phyloP scores from a whole-genome alignment of 2,113 vertebrate species.

The Tenrec ecaudatus region DNA sequence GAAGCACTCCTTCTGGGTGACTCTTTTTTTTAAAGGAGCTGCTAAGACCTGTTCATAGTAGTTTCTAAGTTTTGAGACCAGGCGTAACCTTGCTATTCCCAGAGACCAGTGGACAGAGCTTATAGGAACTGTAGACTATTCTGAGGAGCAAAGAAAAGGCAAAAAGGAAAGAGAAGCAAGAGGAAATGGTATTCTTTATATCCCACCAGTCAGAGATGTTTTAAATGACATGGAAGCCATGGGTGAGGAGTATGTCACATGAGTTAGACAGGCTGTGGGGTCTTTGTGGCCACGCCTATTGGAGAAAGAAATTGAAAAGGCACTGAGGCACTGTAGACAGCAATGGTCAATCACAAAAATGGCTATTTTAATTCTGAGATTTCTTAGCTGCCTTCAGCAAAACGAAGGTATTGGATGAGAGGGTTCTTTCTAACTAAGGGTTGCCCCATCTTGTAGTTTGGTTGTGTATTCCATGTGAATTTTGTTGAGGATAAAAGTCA shows the following conservation, averaged over 20 bases:
- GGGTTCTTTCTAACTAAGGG: neutral
- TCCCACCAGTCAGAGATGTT: neutral
- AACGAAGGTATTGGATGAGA: neutral
- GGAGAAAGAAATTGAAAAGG: neutral
- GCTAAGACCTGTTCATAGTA: neutral
- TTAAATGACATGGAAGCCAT: neutral
- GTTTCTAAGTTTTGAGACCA: neutral
- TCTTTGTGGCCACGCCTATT: neutral
- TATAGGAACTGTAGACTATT: neutral
- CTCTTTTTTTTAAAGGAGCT: neutral
- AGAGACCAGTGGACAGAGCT: neutral
- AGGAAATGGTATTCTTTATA: neutral
- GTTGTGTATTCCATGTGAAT: too few relatives aligned
- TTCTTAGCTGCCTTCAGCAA: neutral
- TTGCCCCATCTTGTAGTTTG: neutral
- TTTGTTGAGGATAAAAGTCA: too few relatives aligned
- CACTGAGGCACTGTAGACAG: neutral
- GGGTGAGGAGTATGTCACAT: neutral
- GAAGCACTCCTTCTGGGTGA: neutral
- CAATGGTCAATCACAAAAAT: neutral
- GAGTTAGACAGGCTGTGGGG: neutral
- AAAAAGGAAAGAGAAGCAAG: neutral
- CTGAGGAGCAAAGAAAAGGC: neutral
- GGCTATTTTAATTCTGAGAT: neutral
- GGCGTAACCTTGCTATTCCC: neutral